Conservation (phyloP, 2,888 invertebrate species). For the Eustalomyia histrio region DNA sequence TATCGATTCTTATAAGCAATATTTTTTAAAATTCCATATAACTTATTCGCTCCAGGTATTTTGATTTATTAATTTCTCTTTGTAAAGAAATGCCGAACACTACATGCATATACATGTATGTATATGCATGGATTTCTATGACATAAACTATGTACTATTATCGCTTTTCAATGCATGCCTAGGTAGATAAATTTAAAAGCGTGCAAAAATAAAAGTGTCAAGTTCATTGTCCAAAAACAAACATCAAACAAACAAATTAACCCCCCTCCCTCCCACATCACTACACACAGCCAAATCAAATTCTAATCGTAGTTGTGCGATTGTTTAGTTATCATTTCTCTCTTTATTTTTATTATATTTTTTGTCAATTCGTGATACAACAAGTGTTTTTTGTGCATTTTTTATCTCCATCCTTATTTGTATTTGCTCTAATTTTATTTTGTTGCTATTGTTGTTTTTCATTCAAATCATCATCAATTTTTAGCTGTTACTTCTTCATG, state of each 20-base stretch:
- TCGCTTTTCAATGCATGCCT: neutral
- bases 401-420: conserved; percentile 27
- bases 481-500: conserved; percentile 8
- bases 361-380: conserved; percentile 44
- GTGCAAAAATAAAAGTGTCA: conserved; percentile 59
- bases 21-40: too few species aligned
- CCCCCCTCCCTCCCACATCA: neutral
- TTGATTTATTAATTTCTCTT: too few species aligned
- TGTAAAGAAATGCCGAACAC: too few species aligned
- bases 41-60: too few species aligned
- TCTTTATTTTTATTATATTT: too few species aligned
- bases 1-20: too few species aligned
- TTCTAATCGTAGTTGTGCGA: conserved; percentile 32
- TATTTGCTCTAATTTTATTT: conserved; percentile 53
- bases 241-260: conserved; percentile 22
- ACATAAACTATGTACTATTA: too few species aligned
- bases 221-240: conserved; percentile 64
- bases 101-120: too few species aligned
- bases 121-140: too few species aligned
- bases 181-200: conserved; percentile 23
- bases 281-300: neutral
- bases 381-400: conserved; percentile 55
- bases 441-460: conserved; percentile 1
- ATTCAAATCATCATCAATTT: conserved; percentile 28
- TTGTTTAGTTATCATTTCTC: conserved; percentile 43